Evolutionary conservation across 2,888 invertebrate genomes (phyloP).

Genomic region (Nemurella pictetii): DNA sequence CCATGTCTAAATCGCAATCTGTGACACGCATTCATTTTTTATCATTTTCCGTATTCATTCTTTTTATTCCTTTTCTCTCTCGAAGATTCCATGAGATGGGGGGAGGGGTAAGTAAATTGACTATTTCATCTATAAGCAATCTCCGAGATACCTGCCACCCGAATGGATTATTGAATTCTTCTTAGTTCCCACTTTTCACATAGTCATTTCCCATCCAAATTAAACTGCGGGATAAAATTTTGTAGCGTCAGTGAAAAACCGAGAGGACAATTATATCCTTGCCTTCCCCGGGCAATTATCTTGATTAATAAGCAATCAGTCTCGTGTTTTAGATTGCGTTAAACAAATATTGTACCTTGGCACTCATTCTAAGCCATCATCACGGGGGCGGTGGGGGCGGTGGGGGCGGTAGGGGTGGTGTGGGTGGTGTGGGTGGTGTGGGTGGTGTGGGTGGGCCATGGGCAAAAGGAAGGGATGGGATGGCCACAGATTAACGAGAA

Average conservation of each 20-base stretch:
- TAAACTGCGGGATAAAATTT: background rate
- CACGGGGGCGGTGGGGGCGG: background rate
- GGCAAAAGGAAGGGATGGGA: background rate
- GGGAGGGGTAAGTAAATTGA: constrained; percentile 5
- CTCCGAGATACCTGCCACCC: background rate
- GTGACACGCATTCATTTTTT: background rate
- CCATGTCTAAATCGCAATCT: background rate
- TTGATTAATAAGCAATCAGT: background rate
- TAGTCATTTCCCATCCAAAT: background rate
- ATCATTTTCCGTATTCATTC: background rate
- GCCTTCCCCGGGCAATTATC: background rate
- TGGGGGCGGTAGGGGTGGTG: background rate
- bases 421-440: background rate
- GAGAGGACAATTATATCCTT: background rate
- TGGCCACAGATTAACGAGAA: background rate
- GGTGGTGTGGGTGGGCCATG: background rate
- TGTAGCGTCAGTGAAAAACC: background rate
- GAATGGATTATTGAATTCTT: background rate
- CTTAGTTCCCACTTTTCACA: background rate
- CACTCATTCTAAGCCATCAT: background rate
- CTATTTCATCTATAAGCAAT: constrained; percentile 25
- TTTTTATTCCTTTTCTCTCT: background rate
- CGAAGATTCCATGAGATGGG: too few species aligned
- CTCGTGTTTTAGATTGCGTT: background rate
- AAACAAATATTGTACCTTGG: background rate